Conservation (phyloP, 2,888 invertebrate species). For the Philaethria dido region DNA sequence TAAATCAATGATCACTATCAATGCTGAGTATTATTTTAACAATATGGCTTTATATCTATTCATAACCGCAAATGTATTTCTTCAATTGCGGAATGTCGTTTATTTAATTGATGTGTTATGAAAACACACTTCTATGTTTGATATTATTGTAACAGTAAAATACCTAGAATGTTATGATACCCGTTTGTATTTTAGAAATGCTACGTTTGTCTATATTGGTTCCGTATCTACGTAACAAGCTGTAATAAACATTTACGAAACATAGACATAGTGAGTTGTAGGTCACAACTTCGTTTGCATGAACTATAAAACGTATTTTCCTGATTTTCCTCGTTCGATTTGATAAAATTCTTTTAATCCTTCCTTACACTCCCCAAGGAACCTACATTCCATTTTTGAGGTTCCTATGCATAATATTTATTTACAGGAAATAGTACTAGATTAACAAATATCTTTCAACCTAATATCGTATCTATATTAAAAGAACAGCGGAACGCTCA, state of each 20-base stretch:
- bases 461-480: too few relatives aligned
- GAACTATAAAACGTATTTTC: too few relatives aligned
- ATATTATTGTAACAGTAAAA: slow-evolving; percentile 13
- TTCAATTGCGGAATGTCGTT: slow-evolving; percentile 6
- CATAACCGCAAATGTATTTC: slow-evolving; percentile 2
- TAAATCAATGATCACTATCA: too few relatives aligned
- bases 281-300: too few relatives aligned
- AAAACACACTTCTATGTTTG: slow-evolving; percentile 3
- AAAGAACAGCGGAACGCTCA: slow-evolving; percentile 35
- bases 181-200: slow-evolving; percentile 7
- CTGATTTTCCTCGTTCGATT: too few relatives aligned
- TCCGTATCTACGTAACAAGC: not conserved
- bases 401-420: too few relatives aligned
- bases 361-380: too few relatives aligned
- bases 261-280: not conserved
- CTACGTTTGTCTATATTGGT: slow-evolving; percentile 3
- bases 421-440: too few relatives aligned
- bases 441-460: too few relatives aligned
- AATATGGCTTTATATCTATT: not conserved
- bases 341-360: too few relatives aligned
- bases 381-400: too few relatives aligned
- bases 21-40: slow-evolving; percentile 18
- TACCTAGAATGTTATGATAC: slow-evolving; percentile 16
- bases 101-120: slow-evolving; percentile 11
- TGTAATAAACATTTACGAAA: not conserved